Percentiles rank a stretch among this genome's conserved stretches.
Conservation (phyloP, 2,797 vertebrate genomes). For the Rhinoraja longicauda region DNA sequence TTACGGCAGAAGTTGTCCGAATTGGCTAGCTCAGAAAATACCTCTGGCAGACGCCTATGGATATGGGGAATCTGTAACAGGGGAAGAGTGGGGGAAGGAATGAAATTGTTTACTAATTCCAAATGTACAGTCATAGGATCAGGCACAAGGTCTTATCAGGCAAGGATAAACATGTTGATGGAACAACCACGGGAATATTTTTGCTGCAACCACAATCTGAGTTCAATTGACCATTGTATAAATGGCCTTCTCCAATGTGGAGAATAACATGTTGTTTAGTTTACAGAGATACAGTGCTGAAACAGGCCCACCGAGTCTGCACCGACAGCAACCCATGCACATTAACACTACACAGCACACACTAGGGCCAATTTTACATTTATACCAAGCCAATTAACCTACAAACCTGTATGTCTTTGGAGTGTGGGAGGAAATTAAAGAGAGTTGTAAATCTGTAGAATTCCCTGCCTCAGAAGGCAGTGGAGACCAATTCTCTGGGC, state of each 20-base stretch:
- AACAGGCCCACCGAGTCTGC: too few species aligned
- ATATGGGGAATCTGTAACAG: conserved; percentile 64
- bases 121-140: neutral
- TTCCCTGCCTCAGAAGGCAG: too few species aligned
- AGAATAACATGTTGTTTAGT: neutral
- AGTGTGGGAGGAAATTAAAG: too few species aligned
- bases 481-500: too few species aligned
- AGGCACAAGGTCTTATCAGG: neutral
- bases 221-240: neutral
- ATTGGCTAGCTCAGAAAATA: conserved; percentile 73
- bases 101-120: neutral
- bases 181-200: neutral
- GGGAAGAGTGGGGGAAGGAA: neutral
- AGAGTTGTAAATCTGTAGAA: too few species aligned
- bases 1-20: conserved; percentile 78
- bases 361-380: too few species aligned
- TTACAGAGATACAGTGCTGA: too few species aligned
- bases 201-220: neutral
- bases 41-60: conserved; percentile 68
- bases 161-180: neutral
- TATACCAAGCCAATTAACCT: too few species aligned
- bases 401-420: too few species aligned
- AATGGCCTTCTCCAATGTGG: neutral
- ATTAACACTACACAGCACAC: too few species aligned
- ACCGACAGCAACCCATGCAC: too few species aligned